Evolutionary conservation across 2,113 vertebrate genomes (phyloP).

Genomic region (Bubo blakistoni): DNA sequence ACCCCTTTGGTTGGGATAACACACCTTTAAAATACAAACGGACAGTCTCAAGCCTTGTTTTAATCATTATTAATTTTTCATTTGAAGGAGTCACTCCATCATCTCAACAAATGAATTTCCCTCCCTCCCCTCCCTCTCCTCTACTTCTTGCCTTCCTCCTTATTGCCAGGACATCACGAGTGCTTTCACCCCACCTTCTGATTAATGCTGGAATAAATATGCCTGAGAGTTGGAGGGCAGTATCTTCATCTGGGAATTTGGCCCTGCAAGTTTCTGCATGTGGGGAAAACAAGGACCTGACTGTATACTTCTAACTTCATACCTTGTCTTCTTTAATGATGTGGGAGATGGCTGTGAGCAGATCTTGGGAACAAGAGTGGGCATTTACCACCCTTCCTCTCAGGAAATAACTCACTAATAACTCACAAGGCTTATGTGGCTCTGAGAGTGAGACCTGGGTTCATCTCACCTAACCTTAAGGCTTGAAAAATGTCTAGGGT

Average conservation of each 20-base stretch:
- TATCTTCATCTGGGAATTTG: not conserved
- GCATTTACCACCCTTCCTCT: not conserved
- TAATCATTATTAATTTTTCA: constrained; percentile 61
- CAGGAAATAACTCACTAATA: not conserved
- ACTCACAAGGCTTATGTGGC: not conserved
- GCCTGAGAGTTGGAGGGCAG: not conserved
- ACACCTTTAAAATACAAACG: constrained; percentile 49
- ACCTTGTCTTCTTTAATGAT: not conserved
- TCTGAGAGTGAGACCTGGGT: not conserved
- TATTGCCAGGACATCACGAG: not conserved
- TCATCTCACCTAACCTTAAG: not conserved
- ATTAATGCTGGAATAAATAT: constrained; percentile 9
- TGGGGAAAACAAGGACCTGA: not conserved
- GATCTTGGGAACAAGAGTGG: not conserved
- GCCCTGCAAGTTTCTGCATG: not conserved
- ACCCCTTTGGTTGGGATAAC: constrained; percentile 10
- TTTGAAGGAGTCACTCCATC: constrained; percentile 58
- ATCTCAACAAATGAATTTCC: constrained; percentile 36
- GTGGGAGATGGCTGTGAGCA: not conserved
- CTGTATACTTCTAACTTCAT: not conserved
- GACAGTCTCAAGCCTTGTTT: constrained; percentile 48
- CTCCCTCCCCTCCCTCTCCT: not conserved
- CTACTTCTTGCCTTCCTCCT: not conserved
- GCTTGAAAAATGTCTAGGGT: not conserved
- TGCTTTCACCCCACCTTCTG: not conserved